Evolutionary conservation across 1,140 invertebrate species (phyloP).

Genomic region (Aricia agestis): DNA sequence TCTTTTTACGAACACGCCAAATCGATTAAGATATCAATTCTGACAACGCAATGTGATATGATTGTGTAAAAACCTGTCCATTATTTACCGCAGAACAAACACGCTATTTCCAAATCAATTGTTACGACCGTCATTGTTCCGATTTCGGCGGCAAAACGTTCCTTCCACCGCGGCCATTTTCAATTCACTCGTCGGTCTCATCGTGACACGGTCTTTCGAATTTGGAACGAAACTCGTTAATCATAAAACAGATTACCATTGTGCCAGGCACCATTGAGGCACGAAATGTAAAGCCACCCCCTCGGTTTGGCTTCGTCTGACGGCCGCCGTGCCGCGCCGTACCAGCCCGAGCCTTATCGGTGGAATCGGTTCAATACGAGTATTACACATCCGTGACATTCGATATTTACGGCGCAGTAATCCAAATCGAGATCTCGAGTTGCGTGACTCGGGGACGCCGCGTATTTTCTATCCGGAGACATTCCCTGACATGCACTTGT

Average conservation of each 20-base stretch:
- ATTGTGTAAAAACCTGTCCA: too few relatives aligned
- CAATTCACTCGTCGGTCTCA: constrained; percentile 29
- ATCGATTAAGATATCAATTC: too few relatives aligned
- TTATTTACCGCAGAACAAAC: not conserved
- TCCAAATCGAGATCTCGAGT: constrained; percentile 49
- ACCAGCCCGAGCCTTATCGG: constrained; percentile 63
- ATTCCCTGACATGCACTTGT: constrained; percentile 16
- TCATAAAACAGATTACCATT: constrained; percentile 48
- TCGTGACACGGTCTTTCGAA: constrained; percentile 46
- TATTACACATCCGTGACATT: constrained; percentile 70
- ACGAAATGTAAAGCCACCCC: constrained; percentile 54
- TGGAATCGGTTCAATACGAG: constrained; percentile 70
- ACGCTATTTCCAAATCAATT: constrained; percentile 12
- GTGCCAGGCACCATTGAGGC: constrained; percentile 48
- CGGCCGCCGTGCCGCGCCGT: constrained; percentile 56
- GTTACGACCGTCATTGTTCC: constrained; percentile 8
- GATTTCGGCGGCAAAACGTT: constrained; percentile 15
- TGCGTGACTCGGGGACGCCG: constrained; percentile 52
- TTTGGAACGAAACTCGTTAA: constrained; percentile 40
- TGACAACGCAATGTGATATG: too few relatives aligned
- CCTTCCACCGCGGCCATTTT: constrained; percentile 20
- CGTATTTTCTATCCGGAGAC: constrained; percentile 45
- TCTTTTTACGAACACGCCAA: too few relatives aligned
- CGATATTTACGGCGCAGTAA: constrained; percentile 70
- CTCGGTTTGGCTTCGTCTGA: constrained; percentile 52